These are phyloP conservation scores for Acromyrmex heyeri DNA, from an alignment of 1,140 invertebrate species.

Conservation along the genomic window DNA sequence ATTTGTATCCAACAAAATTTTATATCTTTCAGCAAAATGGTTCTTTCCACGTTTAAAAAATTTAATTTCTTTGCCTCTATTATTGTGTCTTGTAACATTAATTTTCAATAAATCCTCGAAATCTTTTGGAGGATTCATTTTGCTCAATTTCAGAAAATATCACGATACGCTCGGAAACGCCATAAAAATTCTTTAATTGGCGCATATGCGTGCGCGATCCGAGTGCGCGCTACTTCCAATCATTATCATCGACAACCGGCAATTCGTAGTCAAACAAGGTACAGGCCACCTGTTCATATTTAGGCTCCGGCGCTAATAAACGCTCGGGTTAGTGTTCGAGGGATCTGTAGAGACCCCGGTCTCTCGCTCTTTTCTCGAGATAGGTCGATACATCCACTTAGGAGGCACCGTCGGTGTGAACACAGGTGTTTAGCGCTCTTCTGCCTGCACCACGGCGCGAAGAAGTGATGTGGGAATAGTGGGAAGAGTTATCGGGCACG, in stretches of 20 bases:
- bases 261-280: slow-evolving; percentile 44
- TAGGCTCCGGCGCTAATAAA: slow-evolving; percentile 67
- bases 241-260: slow-evolving; percentile 54
- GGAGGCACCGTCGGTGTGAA: slow-evolving; percentile 45
- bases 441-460: background rate
- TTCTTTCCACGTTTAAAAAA: too few relatives aligned
- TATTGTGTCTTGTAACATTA: too few relatives aligned
- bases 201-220: background rate
- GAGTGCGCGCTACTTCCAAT: slow-evolving; percentile 22
- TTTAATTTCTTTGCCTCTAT: too few relatives aligned
- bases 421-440: slow-evolving; percentile 69
- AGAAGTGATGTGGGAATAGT: background rate
- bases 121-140: background rate
- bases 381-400: slow-evolving; percentile 63
- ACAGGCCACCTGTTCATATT: slow-evolving; percentile 69
- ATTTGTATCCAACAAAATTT: too few relatives aligned
- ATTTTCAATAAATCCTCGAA: background rate
- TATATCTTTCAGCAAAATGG: too few relatives aligned
- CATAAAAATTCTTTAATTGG: background rate
- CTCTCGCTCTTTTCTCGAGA: slow-evolving; percentile 41
- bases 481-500: slow-evolving; percentile 34
- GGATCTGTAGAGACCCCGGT: slow-evolving; percentile 5
- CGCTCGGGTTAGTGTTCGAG: slow-evolving; percentile 35
- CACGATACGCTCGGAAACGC: background rate
- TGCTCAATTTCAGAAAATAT: background rate